Percentiles rank a stretch among this genome's conserved stretches.
These are phyloP conservation scores for Tuberolachnus salignus DNA, from an alignment of 2,888 invertebrate genomes.

Conservation along the genomic window DNA sequence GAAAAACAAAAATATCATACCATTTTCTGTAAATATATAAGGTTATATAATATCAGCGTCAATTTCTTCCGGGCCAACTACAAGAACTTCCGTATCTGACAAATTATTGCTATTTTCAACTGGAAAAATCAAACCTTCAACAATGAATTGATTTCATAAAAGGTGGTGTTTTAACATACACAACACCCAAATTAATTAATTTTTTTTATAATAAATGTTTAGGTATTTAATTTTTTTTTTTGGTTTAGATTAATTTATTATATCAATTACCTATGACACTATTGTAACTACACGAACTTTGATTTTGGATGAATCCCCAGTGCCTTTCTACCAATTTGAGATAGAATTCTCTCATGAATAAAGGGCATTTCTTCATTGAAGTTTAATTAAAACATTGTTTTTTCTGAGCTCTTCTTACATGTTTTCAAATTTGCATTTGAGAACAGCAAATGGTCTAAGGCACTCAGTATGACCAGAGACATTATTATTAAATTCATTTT, in stretches of 20 bases:
- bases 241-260: background rate
- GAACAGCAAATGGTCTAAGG: conserved; percentile 11
- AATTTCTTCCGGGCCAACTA: background rate
- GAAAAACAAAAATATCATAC: conserved; percentile 17
- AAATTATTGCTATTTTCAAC: background rate
- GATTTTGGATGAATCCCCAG: conserved; percentile 14
- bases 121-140: background rate
- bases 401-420: conserved; percentile 27
- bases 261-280: conserved; percentile 12
- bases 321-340: conserved; percentile 19
- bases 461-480: background rate
- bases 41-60: background rate
- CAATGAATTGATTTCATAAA: no score
- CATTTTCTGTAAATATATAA: conserved; percentile 14
- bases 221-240: background rate
- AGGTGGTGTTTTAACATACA: no score
- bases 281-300: conserved; percentile 27
- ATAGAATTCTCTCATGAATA: conserved; percentile 14
- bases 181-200: background rate
- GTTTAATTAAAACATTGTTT: background rate
- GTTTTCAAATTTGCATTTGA: conserved; percentile 21
- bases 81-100: background rate
- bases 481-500: conserved; percentile 23
- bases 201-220: background rate
- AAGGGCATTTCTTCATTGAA: conserved; percentile 5